Conservation (phyloP, 2,113 vertebrate genomes). For the Pygoscelis adeliae region DNA sequence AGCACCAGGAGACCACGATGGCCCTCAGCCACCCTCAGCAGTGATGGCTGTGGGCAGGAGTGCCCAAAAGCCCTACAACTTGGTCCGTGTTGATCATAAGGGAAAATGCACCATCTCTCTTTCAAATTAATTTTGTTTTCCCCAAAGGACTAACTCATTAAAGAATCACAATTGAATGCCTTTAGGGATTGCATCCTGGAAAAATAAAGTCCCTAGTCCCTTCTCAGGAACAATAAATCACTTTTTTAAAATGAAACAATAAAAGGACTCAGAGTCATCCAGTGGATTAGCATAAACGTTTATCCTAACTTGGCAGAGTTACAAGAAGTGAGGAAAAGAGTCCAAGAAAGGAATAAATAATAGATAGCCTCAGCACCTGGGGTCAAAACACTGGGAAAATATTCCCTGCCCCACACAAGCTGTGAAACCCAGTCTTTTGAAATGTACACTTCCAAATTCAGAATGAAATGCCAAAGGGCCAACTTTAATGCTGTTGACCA, state of each 20-base stretch:
- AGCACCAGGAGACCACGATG: not conserved
- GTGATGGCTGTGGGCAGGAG: fast-evolving
- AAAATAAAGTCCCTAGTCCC: not conserved
- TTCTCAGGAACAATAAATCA: not conserved
- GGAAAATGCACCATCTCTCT: not conserved
- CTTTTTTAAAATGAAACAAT: not conserved
- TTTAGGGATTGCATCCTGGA: not conserved
- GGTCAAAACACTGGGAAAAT: not conserved
- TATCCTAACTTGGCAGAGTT: not conserved
- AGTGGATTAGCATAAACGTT: not conserved
- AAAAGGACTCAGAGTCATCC: not conserved
- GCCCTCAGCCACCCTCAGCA: fast-evolving
- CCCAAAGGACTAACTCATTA: not conserved
- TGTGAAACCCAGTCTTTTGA: not conserved
- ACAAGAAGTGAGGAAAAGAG: not conserved
- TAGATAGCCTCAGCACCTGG: not conserved
- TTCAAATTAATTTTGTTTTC: not conserved
- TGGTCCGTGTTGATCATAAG: not conserved
- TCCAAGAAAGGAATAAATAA: not conserved
- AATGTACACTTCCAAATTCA: not conserved
- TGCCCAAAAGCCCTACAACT: not conserved
- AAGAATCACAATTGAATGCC: not conserved
- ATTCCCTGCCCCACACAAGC: not conserved
- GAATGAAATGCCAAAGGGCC: not conserved
- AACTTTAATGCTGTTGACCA: not conserved